phyloP scores from a whole-genome alignment of 2,113 vertebrate genomes.

The Pomatostomus ruficeps region DNA sequence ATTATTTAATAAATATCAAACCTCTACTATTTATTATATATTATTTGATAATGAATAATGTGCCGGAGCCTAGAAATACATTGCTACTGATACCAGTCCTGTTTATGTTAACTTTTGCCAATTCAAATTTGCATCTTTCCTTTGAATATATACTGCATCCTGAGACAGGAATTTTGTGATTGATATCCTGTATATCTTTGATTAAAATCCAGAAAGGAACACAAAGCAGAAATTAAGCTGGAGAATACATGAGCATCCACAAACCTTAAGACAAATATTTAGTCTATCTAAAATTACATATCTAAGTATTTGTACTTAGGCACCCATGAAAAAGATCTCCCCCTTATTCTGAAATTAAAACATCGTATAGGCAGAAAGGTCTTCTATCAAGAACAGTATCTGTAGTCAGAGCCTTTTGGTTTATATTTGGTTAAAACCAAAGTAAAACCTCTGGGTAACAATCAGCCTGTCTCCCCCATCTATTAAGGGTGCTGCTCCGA shows the following conservation, averaged over 20 bases:
- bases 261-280: neutral
- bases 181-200: neutral
- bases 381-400: neutral
- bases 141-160: neutral
- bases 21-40: neutral
- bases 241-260: neutral
- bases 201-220: neutral
- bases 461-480: neutral
- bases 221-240: neutral
- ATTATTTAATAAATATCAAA: neutral
- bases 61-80: neutral
- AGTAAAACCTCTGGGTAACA: neutral
- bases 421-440: neutral
- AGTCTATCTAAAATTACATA: neutral
- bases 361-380: neutral
- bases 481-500: neutral
- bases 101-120: neutral
- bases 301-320: neutral
- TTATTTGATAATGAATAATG: neutral
- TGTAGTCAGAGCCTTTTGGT: neutral
- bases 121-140: neutral
- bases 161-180: neutral
- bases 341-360: neutral
- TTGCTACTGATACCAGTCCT: neutral
- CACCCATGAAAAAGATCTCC: neutral